phyloP scores from a whole-genome alignment of 2,113 vertebrate genomes.

The Megaceryle torquata region DNA sequence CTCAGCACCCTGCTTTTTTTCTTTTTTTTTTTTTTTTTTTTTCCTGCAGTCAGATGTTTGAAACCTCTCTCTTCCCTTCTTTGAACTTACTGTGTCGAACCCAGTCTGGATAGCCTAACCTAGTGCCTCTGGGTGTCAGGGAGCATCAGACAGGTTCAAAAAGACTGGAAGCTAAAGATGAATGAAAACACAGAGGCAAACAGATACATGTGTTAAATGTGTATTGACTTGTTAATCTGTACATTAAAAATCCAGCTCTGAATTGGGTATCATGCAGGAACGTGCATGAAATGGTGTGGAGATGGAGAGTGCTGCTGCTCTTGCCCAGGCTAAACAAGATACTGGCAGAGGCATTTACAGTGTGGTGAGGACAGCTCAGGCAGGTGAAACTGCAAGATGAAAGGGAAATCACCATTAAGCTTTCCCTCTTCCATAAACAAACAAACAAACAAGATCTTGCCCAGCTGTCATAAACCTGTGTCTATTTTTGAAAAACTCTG shows the following conservation, averaged over 20 bases:
- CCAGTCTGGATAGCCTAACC: not conserved
- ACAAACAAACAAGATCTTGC: not conserved
- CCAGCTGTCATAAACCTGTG: not conserved
- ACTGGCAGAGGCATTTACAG: not conserved
- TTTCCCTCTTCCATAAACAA: not conserved
- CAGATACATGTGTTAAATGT: not conserved
- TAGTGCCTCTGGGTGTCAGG: not conserved
- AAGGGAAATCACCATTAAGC: not conserved
- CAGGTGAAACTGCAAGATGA: not conserved
- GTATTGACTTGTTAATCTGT: not conserved
- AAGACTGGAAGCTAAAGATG: not conserved
- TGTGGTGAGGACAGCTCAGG: not conserved
- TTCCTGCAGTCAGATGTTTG: not conserved
- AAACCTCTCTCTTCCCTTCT: not conserved
- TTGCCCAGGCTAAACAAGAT: rapidly evolving
- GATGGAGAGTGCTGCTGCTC: rapidly evolving
- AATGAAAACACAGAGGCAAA: not conserved
- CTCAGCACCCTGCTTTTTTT: not conserved
- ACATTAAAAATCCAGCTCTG: not conserved
- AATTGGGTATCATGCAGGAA: not conserved
- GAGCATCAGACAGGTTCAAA: not conserved
- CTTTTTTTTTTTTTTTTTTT: too few relatives aligned
- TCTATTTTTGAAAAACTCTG: not conserved
- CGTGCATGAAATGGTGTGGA: not conserved
- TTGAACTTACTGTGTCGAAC: not conserved